Base-by-base conservation (phyloP, 2,888 invertebrate genomes). In the Chloroclysta siterata region DNA sequence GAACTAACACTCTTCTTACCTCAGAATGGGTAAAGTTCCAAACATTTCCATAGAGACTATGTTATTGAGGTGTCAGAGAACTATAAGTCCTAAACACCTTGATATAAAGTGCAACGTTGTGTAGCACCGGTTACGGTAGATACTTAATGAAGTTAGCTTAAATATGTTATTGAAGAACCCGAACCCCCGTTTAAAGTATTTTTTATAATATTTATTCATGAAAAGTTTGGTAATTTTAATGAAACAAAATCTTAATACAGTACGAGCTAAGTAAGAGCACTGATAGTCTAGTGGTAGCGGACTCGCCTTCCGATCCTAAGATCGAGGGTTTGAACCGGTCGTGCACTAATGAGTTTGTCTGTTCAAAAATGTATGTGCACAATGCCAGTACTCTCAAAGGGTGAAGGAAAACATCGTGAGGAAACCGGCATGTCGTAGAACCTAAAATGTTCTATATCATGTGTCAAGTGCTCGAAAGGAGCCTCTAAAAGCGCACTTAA, bases 1-100 rank as follows among this genome's bases (percentile, higher is more conserved):
- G 85, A 88, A 89, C 89, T 89, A 89, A 89, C 83, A 77, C 87
- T 83, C 85, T 87, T 85, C 87, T 83, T 85, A 84, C 89, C 87
- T 85, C 87, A 82, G 88, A 89, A 89, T 86, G 86, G 88, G 79
- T 80, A 79, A 88, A 88, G 84, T 89, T 88, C 75, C 64, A 64
- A 72, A 71, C 68, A 70, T 66, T 69, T 72, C 74, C 68, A 71
- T 77, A 75, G 67, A 79, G 69, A 78, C 70, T 77, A 82, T 77
- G 75, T 74, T 72, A 71, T 68, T 48, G 33, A 4, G 17, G n/a
- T 41, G 42, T 36, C 61, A 69, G 70, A 68, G 73, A 71, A 84
- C 76, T 83, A 71, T 72, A 55, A 71, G 75, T 81, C 79, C 75
- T 83, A 78, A n/a, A 0, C 2, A 54, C 46, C 8, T 68, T 41